Base-by-base conservation (phyloP, 2,888 invertebrate species). In the Liopterus haemorrhoidalis region DNA sequence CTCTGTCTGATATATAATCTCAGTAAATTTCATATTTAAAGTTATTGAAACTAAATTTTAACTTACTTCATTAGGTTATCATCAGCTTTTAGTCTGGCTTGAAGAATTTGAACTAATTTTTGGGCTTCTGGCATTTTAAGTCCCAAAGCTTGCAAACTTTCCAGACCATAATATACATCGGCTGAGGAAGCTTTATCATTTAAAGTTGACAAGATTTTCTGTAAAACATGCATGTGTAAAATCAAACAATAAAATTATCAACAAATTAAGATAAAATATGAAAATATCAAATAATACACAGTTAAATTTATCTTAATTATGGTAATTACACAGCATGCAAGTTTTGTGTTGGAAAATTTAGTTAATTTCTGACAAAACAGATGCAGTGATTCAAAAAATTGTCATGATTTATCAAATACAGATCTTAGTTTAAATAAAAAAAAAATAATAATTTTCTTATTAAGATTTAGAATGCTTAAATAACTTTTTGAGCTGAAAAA, bases 71-170 rank as follows among this genome's bases (percentile, higher is more conserved):
- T 71, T 14, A 84, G 72, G 49, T 82, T 81, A 59, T 91, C 90
- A 69, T 94, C 93, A 58, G 85, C 86, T 64, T 90, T 92, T 49
- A 94, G 67, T 49, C 82, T 71, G 48, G 81, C 79, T 59, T 86
- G 79, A 22, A 93, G 68, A 51, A 80, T 77, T 63, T 85, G 84
- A 1, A 80, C 71, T 15, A 85, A 70, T 64, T 85, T 87, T 16
- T 76, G 73, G 31, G 76, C 75, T 57, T 81, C 81, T 46, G 76
- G 70, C 28, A 82, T 62, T 3, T 75, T 68, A 53, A 82, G 78
- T 1, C 82, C 83, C 0, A 91, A 62, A 20, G 79, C 75, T 53
- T 78, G 79, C 38, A 87, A 67, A 0, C 85, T 73, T 55, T 77
- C 80, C 9, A 84, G 73, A 6, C 86, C 85, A 68, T 84, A 78